Percentiles rank a stretch among this genome's conserved stretches.
Evolutionary conservation across 2,888 invertebrate species (phyloP).

Genomic region (Beris chalybata): DNA sequence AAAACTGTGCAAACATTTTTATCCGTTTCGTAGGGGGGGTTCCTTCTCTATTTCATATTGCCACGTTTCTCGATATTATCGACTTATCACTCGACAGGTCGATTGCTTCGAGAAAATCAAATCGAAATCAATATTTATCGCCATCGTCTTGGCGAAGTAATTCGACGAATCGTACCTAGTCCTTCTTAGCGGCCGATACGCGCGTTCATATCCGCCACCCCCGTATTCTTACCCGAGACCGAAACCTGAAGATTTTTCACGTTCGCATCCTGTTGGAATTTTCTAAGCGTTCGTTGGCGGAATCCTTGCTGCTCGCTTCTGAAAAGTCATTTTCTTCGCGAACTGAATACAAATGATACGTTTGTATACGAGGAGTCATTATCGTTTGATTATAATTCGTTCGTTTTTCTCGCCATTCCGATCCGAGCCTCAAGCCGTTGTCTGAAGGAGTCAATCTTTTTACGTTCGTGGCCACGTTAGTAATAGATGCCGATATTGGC

Average conservation of each 20-base stretch:
- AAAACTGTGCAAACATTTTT: constrained; percentile 1
- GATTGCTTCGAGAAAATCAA: constrained; percentile 12
- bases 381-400: constrained; percentile 31
- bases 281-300: constrained; percentile 16
- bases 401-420: constrained; percentile 8
- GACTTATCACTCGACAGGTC: constrained; percentile 5
- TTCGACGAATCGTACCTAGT: too few relatives aligned
- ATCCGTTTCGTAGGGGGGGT: neutral
- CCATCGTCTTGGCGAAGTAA: neutral
- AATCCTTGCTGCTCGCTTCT: constrained; percentile 20
- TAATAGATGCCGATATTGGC: constrained; percentile 14
- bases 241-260: neutral
- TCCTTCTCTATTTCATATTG: neutral
- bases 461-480: constrained; percentile 10
- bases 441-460: constrained; percentile 12
- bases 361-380: constrained; percentile 20
- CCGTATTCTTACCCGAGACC: neutral
- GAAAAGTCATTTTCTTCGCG: constrained; percentile 31
- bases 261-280: constrained; percentile 21
- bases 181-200: too few relatives aligned
- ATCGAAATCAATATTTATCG: constrained; percentile 28
- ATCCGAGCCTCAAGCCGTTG: neutral
- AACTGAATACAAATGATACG: constrained; percentile 28
- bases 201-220: neutral
- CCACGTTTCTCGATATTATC: neutral